A percentile compares a stretch with the other conserved stretches of the same genome.
Conservation (phyloP, 2,888 invertebrate species). For the Chorisops tibialis region DNA sequence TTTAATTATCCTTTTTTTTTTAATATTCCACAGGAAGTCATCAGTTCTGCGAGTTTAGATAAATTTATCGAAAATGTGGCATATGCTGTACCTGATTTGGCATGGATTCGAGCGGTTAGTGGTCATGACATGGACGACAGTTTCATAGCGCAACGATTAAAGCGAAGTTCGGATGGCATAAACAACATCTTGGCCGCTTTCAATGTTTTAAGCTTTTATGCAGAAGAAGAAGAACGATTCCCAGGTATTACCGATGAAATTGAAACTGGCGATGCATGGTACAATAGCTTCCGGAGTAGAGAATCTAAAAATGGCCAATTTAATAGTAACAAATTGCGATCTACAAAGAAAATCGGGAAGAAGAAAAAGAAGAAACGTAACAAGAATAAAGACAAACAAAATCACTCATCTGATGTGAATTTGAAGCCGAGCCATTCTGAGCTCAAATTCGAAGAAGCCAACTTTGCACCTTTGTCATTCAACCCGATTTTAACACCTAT, state of each 20-base stretch:
- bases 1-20: neutral
- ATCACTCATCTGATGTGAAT: neutral
- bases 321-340: neutral
- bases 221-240: neutral
- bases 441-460: too few species aligned
- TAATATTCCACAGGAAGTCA: slow-evolving; percentile 5
- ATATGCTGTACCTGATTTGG: slow-evolving; percentile 19
- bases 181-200: slow-evolving; percentile 18
- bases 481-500: too few species aligned
- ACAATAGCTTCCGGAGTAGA: slow-evolving; percentile 30
- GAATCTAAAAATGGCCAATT: slow-evolving; percentile 30
- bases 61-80: slow-evolving; percentile 18
- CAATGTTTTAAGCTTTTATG: slow-evolving; percentile 3
- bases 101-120: slow-evolving; percentile 23
- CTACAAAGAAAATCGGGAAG: neutral
- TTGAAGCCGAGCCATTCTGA: too few species aligned
- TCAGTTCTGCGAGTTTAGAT: slow-evolving; percentile 8
- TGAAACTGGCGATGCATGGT: slow-evolving; percentile 33
- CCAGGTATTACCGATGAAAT: neutral
- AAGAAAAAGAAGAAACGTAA: slow-evolving; percentile 6
- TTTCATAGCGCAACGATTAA: neutral
- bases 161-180: neutral
- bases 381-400: neutral
- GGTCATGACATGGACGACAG: neutral
- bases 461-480: too few species aligned